These are phyloP conservation scores for Limnephilus lunatus DNA, from an alignment of 2,888 invertebrate species.

Conservation along the genomic window DNA sequence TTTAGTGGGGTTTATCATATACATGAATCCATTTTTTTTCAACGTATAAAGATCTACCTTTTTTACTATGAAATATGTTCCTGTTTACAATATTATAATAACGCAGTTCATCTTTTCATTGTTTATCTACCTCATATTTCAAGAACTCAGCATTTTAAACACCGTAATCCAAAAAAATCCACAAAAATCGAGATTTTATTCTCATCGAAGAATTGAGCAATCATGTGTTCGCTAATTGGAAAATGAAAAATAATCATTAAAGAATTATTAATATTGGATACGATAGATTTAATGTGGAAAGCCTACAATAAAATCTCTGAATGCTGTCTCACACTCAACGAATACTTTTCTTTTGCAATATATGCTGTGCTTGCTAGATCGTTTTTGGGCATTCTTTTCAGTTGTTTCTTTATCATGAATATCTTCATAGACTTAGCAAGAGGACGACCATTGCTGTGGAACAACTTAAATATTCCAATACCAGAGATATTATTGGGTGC, in stretches of 20 bases:
- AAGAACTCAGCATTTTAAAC: neutral
- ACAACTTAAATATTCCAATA: neutral
- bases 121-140: neutral
- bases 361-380: constrained; percentile 1
- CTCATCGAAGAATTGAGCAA: neutral
- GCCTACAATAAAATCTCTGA: neutral
- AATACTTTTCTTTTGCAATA: constrained; percentile 1
- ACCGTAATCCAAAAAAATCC: neutral
- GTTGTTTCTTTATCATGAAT: neutral
- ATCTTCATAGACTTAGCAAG: neutral
- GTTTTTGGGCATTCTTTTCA: constrained; percentile 23
- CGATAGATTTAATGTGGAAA: neutral
- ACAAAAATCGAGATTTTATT: neutral
- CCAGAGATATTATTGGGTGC: neutral
- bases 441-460: neutral
- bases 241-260: neutral
- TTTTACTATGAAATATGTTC: neutral
- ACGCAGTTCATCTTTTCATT: neutral
- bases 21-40: neutral
- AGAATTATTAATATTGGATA: neutral
- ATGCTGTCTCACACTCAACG: constrained; percentile 3
- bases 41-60: neutral
- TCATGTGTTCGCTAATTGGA: neutral
- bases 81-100: neutral
- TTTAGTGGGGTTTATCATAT: neutral